Conservation (phyloP, 1,140 invertebrate species). For the Dinothrombium tinctorium region DNA sequence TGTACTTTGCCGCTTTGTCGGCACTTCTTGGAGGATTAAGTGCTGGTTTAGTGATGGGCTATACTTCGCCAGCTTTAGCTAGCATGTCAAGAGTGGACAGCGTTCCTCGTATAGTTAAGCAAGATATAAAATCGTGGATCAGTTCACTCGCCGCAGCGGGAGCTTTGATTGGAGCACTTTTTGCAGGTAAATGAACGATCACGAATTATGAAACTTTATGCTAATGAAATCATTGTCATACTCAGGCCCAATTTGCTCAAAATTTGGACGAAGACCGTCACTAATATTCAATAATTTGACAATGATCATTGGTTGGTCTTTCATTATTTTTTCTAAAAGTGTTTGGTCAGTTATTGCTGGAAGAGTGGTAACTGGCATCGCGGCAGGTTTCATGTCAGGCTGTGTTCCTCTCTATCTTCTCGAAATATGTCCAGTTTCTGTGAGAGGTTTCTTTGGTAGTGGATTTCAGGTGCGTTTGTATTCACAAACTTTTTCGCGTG, state of each 20-base stretch:
- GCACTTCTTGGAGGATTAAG: conserved; percentile 11
- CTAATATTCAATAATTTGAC: too few relatives aligned
- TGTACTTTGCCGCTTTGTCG: conserved; percentile 11
- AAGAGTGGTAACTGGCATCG: too few relatives aligned
- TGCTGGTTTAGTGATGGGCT: conserved; percentile 13
- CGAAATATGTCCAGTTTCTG: conserved; percentile 60
- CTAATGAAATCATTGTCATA: too few relatives aligned
- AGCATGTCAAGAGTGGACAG: conserved; percentile 8
- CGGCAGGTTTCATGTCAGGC: conserved; percentile 32
- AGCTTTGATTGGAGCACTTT: conserved; percentile 12
- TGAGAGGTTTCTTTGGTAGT: conserved; percentile 50
- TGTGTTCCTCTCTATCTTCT: conserved; percentile 53
- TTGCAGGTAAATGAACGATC: conserved; percentile 14
- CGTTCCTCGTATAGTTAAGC: not conserved
- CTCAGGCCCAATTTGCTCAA: too few relatives aligned
- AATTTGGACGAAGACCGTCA: too few relatives aligned
- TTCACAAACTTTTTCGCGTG: too few relatives aligned
- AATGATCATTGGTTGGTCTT: too few relatives aligned
- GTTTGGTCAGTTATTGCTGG: too few relatives aligned
- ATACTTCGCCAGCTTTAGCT: conserved; percentile 13
- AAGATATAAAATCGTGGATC: conserved; percentile 13
- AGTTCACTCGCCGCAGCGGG: conserved; percentile 13
- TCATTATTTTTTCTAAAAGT: too few relatives aligned
- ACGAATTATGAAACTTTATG: too few relatives aligned
- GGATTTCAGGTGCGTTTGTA: conserved; percentile 54